Evolutionary conservation across 2,797 vertebrate genomes (phyloP), one percentile per base, ranked within the genome.

Genomic region (Sardinella longiceps): DNA sequence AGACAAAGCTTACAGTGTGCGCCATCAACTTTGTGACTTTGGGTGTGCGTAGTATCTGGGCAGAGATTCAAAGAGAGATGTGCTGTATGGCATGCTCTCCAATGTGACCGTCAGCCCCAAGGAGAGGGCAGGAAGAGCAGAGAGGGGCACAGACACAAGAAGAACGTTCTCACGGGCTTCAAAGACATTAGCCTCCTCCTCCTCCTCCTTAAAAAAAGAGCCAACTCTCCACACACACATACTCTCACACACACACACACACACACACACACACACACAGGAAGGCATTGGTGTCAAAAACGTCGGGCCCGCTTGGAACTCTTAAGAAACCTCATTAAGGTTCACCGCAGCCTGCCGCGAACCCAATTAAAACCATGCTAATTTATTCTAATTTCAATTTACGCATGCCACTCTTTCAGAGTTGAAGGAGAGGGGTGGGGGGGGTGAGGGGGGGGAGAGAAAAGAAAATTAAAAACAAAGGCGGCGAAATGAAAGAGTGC

Each of bases 281-380:
- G 11, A 43, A 77, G 39, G n/a, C 18, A 37, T 25, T 89, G 80
- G 91, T 81, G 90, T 30, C 86, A 80, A 86, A 86, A 84, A 85
- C 51, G 88, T 85, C 89, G 89, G 90, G 92, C 91, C 91, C 89
- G 90, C 89, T 87, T 91, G 87, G 88, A 89, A 93, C 92, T 93
- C 90, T 82, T 87, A 89, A 86, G 89, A 92, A 94, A 95, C 93
- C 92, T 95, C 95, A 96, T 96, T 96, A 95, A 94, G 91, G 94
- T 94, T 94, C 90, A 94, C 92, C 88, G 87, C 92, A 93, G 93
- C 94, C 94, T 94, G 94, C 88, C 90, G 94, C 94, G 93, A 95
- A 95, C 95, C 93, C 94, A 95, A 96, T 96, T 96, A 96, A 95
- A 77, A 95, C 92, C 91, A 95, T 94, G 94, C 94, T 96, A 94